A percentile compares a stretch with the other conserved stretches of the same genome.
These are phyloP conservation scores for Rhyacichthys aspro DNA, from an alignment of 2,797 vertebrate species.

Conservation along the genomic window DNA sequence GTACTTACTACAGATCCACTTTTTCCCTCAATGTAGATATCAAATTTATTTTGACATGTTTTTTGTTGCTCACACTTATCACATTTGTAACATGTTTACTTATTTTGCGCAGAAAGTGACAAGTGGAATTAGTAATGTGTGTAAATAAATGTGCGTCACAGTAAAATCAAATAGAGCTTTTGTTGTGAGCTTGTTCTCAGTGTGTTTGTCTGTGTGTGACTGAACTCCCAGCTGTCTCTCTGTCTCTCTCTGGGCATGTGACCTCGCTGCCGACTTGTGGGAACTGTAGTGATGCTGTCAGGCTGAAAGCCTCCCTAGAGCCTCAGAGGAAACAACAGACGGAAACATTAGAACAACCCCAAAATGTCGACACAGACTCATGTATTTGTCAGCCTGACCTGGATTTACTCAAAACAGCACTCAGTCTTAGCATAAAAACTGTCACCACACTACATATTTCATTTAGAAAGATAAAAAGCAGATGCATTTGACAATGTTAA, in stretches of 20 bases:
- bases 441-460: constrained; percentile 58
- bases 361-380: constrained; percentile 70
- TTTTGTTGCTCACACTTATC: background rate
- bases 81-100: background rate
- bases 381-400: constrained; percentile 80
- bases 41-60: no score
- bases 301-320: constrained; percentile 69
- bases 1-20: no score
- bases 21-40: no score
- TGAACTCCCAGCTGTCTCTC: constrained; percentile 39
- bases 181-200: background rate
- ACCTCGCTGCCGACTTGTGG: constrained; percentile 72
- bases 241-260: constrained; percentile 65
- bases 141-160: no score
- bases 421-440: constrained; percentile 57
- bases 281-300: constrained; percentile 75
- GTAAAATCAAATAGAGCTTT: background rate
- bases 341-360: constrained; percentile 76
- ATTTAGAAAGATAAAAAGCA: constrained; percentile 64
- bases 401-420: constrained; percentile 72
- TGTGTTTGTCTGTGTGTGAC: background rate
- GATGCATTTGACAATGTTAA: constrained; percentile 62
- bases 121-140: no score
- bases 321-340: constrained; percentile 67
- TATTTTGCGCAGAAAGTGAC: no score